A percentile compares a stretch with the other conserved stretches of the same genome.
Evolutionary conservation across 2,888 invertebrate genomes (phyloP).

Genomic region (Sarcophaga carnaria): DNA sequence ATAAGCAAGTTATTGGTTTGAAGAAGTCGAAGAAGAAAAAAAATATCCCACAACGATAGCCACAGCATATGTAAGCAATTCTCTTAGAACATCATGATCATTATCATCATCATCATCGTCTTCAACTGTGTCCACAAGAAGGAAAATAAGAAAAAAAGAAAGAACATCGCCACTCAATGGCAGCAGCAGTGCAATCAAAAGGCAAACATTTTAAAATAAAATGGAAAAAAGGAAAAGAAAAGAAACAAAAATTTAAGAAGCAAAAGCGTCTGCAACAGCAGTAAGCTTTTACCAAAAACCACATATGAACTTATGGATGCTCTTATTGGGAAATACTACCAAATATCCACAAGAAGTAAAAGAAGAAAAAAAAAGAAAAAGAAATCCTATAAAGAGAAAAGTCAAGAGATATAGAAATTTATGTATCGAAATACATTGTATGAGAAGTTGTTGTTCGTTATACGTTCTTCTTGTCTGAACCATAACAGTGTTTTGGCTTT

Average conservation of each 20-base stretch:
- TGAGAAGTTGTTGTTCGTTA: conserved; percentile 52
- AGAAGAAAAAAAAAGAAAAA: not conserved
- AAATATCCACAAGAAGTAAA: not conserved
- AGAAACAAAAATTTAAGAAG: not conserved
- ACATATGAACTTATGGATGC: not conserved
- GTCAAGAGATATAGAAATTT: conserved; percentile 8
- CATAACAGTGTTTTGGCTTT: conserved; percentile 28
- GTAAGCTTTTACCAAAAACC: not conserved
- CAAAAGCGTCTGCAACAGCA: not conserved
- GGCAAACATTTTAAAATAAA: conserved; percentile 57
- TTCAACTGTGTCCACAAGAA: conserved; percentile 23
- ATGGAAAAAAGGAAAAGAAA: not conserved
- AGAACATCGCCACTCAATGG: conserved; percentile 42
- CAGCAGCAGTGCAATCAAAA: conserved; percentile 57
- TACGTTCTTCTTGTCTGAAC: conserved; percentile 44
- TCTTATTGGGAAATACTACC: not conserved
- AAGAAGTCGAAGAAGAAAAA: not conserved
- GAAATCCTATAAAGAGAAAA: not conserved
- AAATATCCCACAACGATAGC: conserved; percentile 8
- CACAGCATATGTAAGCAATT: conserved; percentile 17
- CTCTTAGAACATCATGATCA: conserved; percentile 32
- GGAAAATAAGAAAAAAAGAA: conserved; percentile 21
- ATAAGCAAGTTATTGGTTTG: conserved; percentile 41
- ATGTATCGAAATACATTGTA: conserved; percentile 39
- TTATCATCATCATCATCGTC: not conserved